Conservation (phyloP, 2,113 vertebrate genomes). For the Rhabdornis inornatus region DNA sequence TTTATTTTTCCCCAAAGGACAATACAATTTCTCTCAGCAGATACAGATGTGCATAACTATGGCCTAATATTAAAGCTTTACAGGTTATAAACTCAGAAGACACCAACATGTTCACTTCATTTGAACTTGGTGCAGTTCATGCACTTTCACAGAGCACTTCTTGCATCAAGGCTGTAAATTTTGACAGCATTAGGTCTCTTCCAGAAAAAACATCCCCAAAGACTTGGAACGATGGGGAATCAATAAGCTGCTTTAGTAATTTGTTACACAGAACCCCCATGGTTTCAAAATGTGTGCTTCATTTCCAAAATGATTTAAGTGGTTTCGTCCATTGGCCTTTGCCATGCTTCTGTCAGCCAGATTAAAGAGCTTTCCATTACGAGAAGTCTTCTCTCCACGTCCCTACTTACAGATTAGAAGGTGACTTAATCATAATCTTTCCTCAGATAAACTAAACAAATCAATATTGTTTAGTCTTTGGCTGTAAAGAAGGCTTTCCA, state of each 20-base stretch:
- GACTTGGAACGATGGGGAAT: neutral
- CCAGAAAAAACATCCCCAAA: neutral
- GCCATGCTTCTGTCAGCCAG: neutral
- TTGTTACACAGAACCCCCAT: neutral
- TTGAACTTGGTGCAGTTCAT: neutral
- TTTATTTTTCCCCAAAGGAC: neutral
- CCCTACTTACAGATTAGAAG: neutral
- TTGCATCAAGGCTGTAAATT: neutral
- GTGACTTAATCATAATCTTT: neutral
- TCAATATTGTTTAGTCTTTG: neutral
- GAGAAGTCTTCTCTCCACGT: neutral
- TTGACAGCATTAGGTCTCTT: neutral
- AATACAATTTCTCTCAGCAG: neutral
- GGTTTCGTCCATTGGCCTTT: neutral
- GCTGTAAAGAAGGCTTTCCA: neutral
- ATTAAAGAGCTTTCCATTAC: neutral
- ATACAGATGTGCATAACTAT: rapidly evolving
- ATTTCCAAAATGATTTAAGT: neutral
- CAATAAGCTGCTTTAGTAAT: neutral
- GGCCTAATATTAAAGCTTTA: neutral
- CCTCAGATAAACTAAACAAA: neutral
- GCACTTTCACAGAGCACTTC: neutral
- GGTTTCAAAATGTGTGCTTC: neutral
- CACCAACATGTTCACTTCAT: neutral
- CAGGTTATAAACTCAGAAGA: neutral